phyloP scores from a whole-genome alignment of 2,888 invertebrate genomes.

The Andrena chrysosceles region DNA sequence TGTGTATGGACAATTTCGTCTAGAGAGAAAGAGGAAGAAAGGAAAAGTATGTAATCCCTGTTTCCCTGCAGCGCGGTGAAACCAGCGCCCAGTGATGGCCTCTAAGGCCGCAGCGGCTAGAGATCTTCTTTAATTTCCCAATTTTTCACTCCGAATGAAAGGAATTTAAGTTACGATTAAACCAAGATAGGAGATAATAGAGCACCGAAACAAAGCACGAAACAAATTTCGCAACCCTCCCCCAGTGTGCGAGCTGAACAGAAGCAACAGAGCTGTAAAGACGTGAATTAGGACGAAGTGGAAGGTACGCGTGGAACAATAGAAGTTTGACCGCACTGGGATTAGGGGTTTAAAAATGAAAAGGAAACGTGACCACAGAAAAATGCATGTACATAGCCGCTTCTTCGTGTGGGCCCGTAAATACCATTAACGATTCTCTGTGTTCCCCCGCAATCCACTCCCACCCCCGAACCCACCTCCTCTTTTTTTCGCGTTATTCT shows the following conservation, averaged over 20 bases:
- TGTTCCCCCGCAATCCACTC: constrained; percentile 11
- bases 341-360: constrained; percentile 39
- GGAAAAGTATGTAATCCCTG: constrained; percentile 3
- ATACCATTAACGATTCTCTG: constrained; percentile 50
- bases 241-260: constrained; percentile 18
- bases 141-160: constrained; percentile 17
- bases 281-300: constrained; percentile 9
- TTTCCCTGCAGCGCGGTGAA: constrained; percentile 64
- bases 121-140: constrained; percentile 5
- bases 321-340: constrained; percentile 16
- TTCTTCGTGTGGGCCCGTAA: constrained; percentile 69
- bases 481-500: constrained; percentile 23
- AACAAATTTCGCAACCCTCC: constrained; percentile 39
- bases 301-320: constrained; percentile 14
- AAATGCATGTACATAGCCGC: constrained; percentile 75
- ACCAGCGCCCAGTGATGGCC: constrained; percentile 40
- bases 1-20: too few relatives aligned
- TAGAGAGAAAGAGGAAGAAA: neutral
- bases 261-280: neutral
- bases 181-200: constrained; percentile 26
- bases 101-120: constrained; percentile 44
- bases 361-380: constrained; percentile 33
- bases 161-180: constrained; percentile 3
- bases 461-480: neutral
- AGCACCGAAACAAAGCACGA: constrained; percentile 46